Conservation (phyloP, 2,797 vertebrate species). For the Parotocinclus haroldoi region DNA sequence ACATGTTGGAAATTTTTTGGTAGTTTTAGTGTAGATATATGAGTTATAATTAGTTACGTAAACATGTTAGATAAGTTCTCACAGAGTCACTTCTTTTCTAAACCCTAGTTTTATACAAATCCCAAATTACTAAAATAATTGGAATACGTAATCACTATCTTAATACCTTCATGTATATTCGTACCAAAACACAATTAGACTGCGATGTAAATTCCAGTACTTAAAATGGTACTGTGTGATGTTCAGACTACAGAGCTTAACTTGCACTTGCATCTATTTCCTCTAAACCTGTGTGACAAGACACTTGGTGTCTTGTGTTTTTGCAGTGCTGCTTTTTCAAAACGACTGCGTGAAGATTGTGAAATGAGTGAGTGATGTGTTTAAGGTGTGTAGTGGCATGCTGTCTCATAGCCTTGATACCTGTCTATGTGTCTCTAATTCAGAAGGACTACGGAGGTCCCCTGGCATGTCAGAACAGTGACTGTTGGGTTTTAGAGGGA, state of each 20-base stretch:
- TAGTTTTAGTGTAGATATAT: too few species aligned
- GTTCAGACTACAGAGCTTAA: background rate
- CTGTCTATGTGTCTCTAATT: conserved; percentile 35
- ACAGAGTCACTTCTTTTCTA: too few species aligned
- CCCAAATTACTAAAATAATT: too few species aligned
- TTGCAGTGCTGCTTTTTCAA: conserved; percentile 24
- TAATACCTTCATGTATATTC: too few species aligned
- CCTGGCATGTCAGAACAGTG: conserved; percentile 84
- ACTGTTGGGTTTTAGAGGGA: conserved; percentile 96
- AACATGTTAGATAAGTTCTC: too few species aligned
- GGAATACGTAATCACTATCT: too few species aligned
- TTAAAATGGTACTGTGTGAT: too few species aligned
- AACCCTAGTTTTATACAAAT: too few species aligned
- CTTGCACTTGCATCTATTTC: conserved; percentile 20
- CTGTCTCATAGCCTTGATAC: background rate
- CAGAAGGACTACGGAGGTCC: conserved; percentile 95
- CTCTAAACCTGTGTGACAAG: conserved; percentile 6
- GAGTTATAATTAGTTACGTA: too few species aligned
- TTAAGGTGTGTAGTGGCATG: conserved; percentile 8
- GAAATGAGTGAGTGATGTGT: conserved; percentile 35
- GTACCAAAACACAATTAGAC: too few species aligned
- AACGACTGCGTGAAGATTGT: conserved; percentile 26
- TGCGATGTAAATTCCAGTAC: too few species aligned
- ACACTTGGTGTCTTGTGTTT: background rate
- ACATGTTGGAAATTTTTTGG: too few species aligned